phyloP scores from a whole-genome alignment of 2,888 invertebrate species.

The Balanococcus diminutus region DNA sequence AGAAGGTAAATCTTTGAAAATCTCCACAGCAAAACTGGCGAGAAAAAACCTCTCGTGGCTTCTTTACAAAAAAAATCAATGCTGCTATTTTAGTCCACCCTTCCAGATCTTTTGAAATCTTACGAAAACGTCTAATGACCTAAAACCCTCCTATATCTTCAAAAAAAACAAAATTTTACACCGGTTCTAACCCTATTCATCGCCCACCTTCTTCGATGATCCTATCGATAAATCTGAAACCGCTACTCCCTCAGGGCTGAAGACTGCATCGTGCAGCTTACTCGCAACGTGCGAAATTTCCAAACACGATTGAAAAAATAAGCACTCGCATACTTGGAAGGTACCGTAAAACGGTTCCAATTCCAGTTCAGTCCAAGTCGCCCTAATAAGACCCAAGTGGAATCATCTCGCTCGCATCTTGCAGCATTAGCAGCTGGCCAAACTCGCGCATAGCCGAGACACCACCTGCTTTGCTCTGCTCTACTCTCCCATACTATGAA shows the following conservation, averaged over 20 bases:
- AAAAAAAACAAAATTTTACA: neutral
- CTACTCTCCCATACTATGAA: neutral
- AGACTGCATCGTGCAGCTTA: neutral
- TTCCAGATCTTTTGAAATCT: no score
- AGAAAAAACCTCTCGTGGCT: no score
- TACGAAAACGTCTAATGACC: neutral
- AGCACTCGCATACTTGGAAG: no score
- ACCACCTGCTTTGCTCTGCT: neutral
- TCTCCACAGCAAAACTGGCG: no score
- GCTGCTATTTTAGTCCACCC: no score
- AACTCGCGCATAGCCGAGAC: neutral
- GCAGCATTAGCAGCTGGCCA: conserved; percentile 9
- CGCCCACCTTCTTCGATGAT: neutral
- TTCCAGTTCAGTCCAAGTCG: neutral
- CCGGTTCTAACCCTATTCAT: neutral
- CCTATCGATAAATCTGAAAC: neutral
- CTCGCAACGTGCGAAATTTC: neutral
- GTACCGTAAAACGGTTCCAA: neutral
- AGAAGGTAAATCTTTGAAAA: no score
- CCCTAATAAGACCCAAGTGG: neutral
- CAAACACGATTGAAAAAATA: neutral
- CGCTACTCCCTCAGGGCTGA: neutral
- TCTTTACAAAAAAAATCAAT: no score
- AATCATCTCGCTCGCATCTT: neutral
- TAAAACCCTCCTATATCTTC: neutral